These are phyloP conservation scores for Limonius californicus DNA, from an alignment of 1,140 invertebrate genomes.

Conservation along the genomic window DNA sequence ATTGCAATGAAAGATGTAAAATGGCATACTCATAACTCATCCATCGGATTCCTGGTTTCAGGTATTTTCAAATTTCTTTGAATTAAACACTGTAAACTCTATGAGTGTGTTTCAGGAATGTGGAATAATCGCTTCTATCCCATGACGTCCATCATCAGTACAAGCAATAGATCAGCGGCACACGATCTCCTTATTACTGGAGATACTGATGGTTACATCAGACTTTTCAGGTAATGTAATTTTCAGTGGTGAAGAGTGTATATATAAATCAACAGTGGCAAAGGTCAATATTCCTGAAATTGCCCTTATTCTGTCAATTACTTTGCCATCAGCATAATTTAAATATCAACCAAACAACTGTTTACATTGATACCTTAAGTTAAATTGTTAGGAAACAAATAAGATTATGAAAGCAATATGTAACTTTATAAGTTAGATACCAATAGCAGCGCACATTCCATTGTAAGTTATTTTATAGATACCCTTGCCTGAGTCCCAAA, in stretches of 20 bases:
- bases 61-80: constrained; percentile 54
- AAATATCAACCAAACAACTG: neutral
- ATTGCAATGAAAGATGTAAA: constrained; percentile 85
- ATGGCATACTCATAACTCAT: constrained; percentile 82
- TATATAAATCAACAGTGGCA: neutral
- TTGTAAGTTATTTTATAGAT: constrained; percentile 52
- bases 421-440: no score
- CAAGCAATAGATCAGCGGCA: constrained; percentile 73
- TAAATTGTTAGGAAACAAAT: no score
- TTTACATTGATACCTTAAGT: neutral
- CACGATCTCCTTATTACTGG: constrained; percentile 81
- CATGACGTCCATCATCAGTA: constrained; percentile 73
- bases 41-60: constrained; percentile 78
- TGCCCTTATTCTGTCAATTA: no score
- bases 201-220: constrained; percentile 86
- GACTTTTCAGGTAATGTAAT: constrained; percentile 81
- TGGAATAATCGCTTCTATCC: constrained; percentile 88
- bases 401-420: no score
- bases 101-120: constrained; percentile 72
- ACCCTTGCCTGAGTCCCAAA: constrained; percentile 77
- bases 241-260: neutral
- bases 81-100: no score
- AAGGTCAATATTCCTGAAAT: neutral
- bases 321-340: neutral
- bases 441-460: no score